Conservation (phyloP, 2,797 vertebrate species). For the Xenentodon cancila region DNA sequence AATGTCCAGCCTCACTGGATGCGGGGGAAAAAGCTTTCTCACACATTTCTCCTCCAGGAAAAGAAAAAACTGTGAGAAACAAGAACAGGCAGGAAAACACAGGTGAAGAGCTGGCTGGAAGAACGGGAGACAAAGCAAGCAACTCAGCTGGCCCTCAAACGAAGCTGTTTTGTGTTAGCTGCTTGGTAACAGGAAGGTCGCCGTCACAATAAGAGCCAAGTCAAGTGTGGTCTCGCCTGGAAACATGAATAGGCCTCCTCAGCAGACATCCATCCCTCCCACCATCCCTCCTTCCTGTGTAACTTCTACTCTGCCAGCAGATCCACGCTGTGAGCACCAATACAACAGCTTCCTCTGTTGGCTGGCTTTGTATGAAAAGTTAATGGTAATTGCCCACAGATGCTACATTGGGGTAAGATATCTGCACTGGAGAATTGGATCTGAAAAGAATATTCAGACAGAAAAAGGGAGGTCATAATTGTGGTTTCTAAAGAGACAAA, state of each 20-base stretch:
- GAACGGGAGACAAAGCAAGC: conserved; percentile 26
- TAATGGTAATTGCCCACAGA: conserved; percentile 79
- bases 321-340: conserved; percentile 64
- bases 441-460: conserved; percentile 61
- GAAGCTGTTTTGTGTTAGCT: conserved; percentile 52
- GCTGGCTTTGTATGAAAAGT: conserved; percentile 70
- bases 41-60: too few relatives aligned
- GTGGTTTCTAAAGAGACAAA: conserved; percentile 57
- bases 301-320: conserved; percentile 39
- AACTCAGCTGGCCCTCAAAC: conserved; percentile 34
- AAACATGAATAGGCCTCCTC: conserved; percentile 69
- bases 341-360: conserved; percentile 83
- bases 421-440: conserved; percentile 18
- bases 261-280: conserved; percentile 54
- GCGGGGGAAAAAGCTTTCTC: too few relatives aligned
- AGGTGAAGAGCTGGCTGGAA: conserved; percentile 11
- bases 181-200: conserved; percentile 60
- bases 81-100: neutral
- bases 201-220: conserved; percentile 56
- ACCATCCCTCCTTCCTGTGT: conserved; percentile 57
- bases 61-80: too few relatives aligned
- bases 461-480: conserved; percentile 53
- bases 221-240: conserved; percentile 45
- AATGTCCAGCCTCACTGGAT: too few relatives aligned
- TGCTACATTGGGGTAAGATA: conserved; percentile 60